Percentiles rank a stretch among this genome's conserved stretches.
Conservation (phyloP, 1,140 invertebrate species). For the Neelides sp. region DNA sequence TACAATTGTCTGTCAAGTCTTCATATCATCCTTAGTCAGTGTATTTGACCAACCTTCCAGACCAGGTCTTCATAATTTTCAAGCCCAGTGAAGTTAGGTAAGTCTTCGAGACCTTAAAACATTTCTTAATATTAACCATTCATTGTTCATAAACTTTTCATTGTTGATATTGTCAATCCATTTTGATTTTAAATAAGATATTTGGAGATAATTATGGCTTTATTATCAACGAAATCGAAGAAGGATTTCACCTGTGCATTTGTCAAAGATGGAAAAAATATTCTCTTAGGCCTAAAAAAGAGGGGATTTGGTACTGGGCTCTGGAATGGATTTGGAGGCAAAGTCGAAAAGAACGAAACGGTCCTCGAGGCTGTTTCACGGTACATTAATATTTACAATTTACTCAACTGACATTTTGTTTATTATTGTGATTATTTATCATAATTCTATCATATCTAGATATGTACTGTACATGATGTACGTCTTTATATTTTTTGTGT, state of each 20-base stretch:
- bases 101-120: no score
- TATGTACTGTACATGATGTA: not conserved
- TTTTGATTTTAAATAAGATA: no score
- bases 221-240: no score
- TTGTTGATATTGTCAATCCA: no score
- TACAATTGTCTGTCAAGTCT: no score
- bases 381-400: conserved; percentile 8
- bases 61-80: no score
- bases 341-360: conserved; percentile 54
- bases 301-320: conserved; percentile 54
- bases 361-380: conserved; percentile 41
- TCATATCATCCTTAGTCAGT: no score
- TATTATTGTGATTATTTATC: not conserved
- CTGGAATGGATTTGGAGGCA: conserved; percentile 75
- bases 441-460: not conserved
- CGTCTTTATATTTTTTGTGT: not conserved
- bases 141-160: no score
- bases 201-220: no score
- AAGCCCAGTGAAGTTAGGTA: no score
- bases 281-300: conserved; percentile 60
- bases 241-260: conserved; percentile 50
- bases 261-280: conserved; percentile 38
- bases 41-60: no score
- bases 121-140: no score
- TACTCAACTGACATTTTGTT: not conserved